Evolutionary conservation across 2,113 vertebrate genomes (phyloP), one percentile per base, ranked within the genome.

Genomic region (Embiotoca jacksoni): DNA sequence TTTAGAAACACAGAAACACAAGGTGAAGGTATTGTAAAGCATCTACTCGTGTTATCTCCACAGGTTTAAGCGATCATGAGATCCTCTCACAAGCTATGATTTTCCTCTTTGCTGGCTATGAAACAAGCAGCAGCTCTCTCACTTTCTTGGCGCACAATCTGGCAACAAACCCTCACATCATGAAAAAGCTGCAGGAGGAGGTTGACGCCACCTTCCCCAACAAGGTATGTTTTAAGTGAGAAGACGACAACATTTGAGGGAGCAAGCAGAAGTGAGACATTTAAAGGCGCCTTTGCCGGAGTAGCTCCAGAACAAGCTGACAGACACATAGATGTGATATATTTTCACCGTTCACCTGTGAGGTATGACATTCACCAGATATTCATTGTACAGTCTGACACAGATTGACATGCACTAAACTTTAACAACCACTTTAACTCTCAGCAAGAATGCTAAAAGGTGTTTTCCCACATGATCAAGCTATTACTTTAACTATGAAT

Each of bases 61-160:
- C 83, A 97, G 96, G 93, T 35, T 88, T 97, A 58, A 96, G 39
- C 3, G 96, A 97, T 72, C 91, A 94, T 8, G 96, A 97, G 88
- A 92, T 97, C 78, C 90, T 95, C 41, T 94, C 96, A 16, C 95
- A 97, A 59, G 89, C 94, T 7, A 84, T 97, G 71, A 35, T 90
- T 39, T 97, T 97, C 73, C 82, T 97, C 66, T 86, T 96, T 55
- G 96, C 93, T 57, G 96, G 96, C 5, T 97, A 96, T 30, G 96
- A 97, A 72, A 95, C 96, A 46, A 95, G 57, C 53, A 96, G 96
- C 88, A 92, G 69, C 59, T 81, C 95, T 11, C 91, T 97, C 32
- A 79, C 63, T 62, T 96, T 91, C 90, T 8, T 96, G 33, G 77
- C 95, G 0, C 94, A 96, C 71, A 95, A 93, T 75, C 83, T 96